These are phyloP conservation scores for Amphiprion percula DNA, from an alignment of 2,113 vertebrate genomes.

Conservation along the genomic window DNA sequence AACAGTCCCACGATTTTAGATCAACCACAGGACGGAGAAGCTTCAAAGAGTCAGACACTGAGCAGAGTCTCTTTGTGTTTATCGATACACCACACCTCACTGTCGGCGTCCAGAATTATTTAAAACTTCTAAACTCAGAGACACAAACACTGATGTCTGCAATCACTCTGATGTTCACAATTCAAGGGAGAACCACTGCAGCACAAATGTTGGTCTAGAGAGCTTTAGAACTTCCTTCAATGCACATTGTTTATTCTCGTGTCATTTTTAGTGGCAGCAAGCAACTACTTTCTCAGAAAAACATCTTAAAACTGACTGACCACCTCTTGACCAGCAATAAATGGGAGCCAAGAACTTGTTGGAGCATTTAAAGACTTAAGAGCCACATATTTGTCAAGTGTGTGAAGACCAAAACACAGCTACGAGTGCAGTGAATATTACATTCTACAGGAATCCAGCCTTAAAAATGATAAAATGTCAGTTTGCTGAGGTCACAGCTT, in stretches of 20 bases:
- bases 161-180: background rate
- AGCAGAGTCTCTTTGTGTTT: conserved; percentile 12
- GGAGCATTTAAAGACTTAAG: background rate
- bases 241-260: background rate
- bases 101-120: background rate
- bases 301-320: background rate
- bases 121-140: background rate
- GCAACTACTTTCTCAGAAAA: too few relatives aligned
- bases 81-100: background rate
- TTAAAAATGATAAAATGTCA: too few relatives aligned
- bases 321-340: background rate
- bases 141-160: background rate
- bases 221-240: background rate
- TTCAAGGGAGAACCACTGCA: too few relatives aligned
- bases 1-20: conserved; percentile 58
- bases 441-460: too few relatives aligned
- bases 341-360: background rate
- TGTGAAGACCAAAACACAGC: background rate
- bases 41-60: conserved; percentile 21
- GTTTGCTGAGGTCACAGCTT: too few relatives aligned
- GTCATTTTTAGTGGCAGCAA: too few relatives aligned
- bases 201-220: too few relatives aligned
- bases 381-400: background rate
- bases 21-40: conserved; percentile 18
- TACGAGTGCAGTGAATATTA: background rate